Evolutionary conservation across 1,140 invertebrate genomes (phyloP).

Genomic region (Drosophila jambulina): DNA sequence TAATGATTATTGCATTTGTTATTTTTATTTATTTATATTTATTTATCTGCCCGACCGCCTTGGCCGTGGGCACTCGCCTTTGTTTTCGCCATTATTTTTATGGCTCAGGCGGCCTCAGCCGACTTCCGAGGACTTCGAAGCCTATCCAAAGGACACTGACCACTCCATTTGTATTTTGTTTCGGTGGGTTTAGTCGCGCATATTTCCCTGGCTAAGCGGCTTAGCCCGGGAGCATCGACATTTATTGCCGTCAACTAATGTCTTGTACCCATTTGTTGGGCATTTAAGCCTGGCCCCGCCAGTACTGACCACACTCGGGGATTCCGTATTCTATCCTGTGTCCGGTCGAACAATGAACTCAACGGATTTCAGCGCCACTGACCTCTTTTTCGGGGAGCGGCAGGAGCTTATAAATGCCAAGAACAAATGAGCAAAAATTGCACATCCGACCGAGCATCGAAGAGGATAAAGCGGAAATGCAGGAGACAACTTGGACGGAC

Average conservation of each 20-base stretch:
- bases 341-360: conserved; percentile 47
- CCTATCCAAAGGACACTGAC: conserved; percentile 12
- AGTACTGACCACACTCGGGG: conserved; percentile 23
- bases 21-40: conserved; percentile 75
- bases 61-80: conserved; percentile 48
- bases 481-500: conserved; percentile 34
- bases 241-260: conserved; percentile 64
- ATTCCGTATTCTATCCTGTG: conserved; percentile 15
- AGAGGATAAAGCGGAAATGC: conserved; percentile 53
- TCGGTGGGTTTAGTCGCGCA: conserved; percentile 41
- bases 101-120: conserved; percentile 16
- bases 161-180: conserved; percentile 37
- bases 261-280: conserved; percentile 58
- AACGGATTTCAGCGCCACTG: conserved; percentile 24
- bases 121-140: conserved; percentile 9
- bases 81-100: conserved; percentile 61
- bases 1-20: conserved; percentile 77
- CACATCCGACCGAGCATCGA: conserved; percentile 51
- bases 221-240: conserved; percentile 59
- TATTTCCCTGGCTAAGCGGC: conserved; percentile 57
- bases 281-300: conserved; percentile 37
- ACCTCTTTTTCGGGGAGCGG: conserved; percentile 38
- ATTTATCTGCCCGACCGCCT: conserved; percentile 52
- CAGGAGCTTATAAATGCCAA: conserved; percentile 42
- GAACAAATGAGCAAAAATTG: conserved; percentile 69